Conservation (phyloP, 2,797 vertebrate genomes). For the Acipenser ruthenus region DNA sequence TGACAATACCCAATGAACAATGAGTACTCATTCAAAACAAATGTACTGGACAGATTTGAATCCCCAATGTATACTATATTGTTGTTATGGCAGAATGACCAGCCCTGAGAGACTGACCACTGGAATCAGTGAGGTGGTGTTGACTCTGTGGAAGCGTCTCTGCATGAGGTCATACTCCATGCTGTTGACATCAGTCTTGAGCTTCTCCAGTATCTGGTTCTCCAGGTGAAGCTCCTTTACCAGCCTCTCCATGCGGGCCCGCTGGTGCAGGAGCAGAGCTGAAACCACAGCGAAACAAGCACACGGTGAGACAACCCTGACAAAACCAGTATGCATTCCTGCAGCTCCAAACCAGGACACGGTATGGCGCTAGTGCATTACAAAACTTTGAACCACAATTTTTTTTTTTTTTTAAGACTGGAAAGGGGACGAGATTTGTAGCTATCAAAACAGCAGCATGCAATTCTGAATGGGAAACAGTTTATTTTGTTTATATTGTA, state of each 20-base stretch:
- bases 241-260: slow-evolving; percentile 94
- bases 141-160: slow-evolving; percentile 87
- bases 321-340: too few relatives aligned
- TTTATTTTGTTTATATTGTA: too few relatives aligned
- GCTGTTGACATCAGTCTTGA: slow-evolving; percentile 88
- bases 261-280: slow-evolving; percentile 95
- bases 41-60: background rate
- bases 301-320: background rate
- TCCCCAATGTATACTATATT: background rate
- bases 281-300: slow-evolving; percentile 9
- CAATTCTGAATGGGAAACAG: too few relatives aligned
- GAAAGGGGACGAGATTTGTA: too few relatives aligned
- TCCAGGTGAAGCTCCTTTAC: slow-evolving; percentile 84
- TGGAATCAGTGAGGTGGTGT: slow-evolving; percentile 82
- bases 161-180: slow-evolving; percentile 96
- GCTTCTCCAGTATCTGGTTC: slow-evolving; percentile 80
- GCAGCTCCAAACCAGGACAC: too few relatives aligned
- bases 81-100: too few relatives aligned
- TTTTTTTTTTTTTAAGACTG: too few relatives aligned
- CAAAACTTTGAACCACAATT: too few relatives aligned
- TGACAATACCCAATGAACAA: slow-evolving; percentile 18
- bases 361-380: too few relatives aligned
- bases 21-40: slow-evolving; percentile 12
- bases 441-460: too few relatives aligned
- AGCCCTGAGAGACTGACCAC: slow-evolving; percentile 64